A percentile compares a stretch with the other conserved stretches of the same genome.
These are phyloP conservation scores for Syrmaticus mikado DNA, from an alignment of 2,113 vertebrate genomes.

Conservation along the genomic window DNA sequence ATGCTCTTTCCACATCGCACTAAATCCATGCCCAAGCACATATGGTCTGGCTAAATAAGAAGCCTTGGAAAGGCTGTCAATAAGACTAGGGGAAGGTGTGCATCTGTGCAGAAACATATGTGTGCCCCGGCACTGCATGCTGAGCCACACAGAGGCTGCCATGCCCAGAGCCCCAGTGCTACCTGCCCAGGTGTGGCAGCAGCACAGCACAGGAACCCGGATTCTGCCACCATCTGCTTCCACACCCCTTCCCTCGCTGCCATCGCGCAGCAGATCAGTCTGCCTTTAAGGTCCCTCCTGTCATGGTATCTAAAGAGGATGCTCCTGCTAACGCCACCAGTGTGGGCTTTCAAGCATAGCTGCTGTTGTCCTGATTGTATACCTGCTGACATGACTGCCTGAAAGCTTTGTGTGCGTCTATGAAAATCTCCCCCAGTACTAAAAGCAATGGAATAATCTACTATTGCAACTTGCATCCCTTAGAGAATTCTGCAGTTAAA, in stretches of 20 bases:
- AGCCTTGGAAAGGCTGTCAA: constrained; percentile 65
- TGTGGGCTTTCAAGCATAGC: neutral
- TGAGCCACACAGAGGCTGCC: neutral
- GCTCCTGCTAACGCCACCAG: neutral
- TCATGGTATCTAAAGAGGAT: neutral
- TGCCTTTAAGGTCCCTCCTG: neutral
- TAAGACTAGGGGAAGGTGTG: constrained; percentile 58
- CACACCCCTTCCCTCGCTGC: neutral
- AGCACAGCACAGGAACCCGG: neutral
- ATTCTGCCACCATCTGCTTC: neutral
- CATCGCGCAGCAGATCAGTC: neutral
- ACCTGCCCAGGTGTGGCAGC: neutral
- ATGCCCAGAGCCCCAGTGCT: constrained; percentile 9
- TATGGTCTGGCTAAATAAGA: constrained; percentile 62
- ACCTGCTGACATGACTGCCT: neutral
- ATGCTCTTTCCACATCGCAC: constrained; percentile 63
- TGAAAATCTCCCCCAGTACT: constrained; percentile 31
- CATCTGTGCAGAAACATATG: constrained; percentile 57
- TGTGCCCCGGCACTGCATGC: neutral
- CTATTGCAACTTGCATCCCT: constrained; percentile 39
- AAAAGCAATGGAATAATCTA: constrained; percentile 68
- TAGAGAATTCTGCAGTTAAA: constrained; percentile 56
- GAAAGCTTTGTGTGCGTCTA: neutral
- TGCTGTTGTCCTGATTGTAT: neutral
- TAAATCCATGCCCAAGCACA: constrained; percentile 51